These are phyloP conservation scores for Scaeva pyrastri DNA, from an alignment of 2,888 invertebrate genomes.

Conservation along the genomic window DNA sequence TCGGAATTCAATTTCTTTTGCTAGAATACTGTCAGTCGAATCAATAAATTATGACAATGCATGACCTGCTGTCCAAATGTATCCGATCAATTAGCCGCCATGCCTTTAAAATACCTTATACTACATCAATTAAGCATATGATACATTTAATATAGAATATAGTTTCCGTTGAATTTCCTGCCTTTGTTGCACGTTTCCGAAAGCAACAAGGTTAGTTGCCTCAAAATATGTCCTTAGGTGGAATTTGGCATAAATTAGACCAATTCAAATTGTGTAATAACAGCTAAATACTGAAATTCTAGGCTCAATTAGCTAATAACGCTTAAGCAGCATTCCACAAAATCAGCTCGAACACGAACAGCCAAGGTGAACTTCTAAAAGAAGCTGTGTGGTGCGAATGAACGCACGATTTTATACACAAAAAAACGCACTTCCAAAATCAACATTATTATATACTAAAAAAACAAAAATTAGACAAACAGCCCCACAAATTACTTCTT, in stretches of 20 bases:
- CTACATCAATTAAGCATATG: slow-evolving; percentile 27
- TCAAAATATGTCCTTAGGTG: slow-evolving; percentile 57
- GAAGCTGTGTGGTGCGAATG: slow-evolving; percentile 40
- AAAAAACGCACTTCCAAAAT: slow-evolving; percentile 63
- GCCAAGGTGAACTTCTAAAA: slow-evolving; percentile 59
- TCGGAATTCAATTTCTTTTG: background rate
- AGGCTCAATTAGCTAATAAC: slow-evolving; percentile 63
- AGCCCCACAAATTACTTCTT: slow-evolving; percentile 52
- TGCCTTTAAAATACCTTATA: slow-evolving; percentile 6
- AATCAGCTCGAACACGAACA: slow-evolving; percentile 37
- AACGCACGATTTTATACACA: slow-evolving; percentile 49
- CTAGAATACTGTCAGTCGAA: background rate
- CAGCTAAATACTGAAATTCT: slow-evolving; percentile 60
- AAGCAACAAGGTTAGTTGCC: slow-evolving; percentile 52
- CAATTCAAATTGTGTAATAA: slow-evolving; percentile 24
- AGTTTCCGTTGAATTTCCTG: slow-evolving; percentile 48
- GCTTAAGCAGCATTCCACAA: slow-evolving; percentile 58
- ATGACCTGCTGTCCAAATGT: background rate
- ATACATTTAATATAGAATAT: slow-evolving; percentile 22
- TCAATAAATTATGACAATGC: background rate
- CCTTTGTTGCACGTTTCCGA: slow-evolving; percentile 32
- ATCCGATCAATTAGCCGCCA: background rate
- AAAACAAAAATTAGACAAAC: slow-evolving; percentile 24
- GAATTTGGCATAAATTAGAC: slow-evolving; percentile 45
- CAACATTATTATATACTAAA: slow-evolving; percentile 30